These are phyloP conservation scores for Archivesica marissinica DNA, from an alignment of 1,140 invertebrate species.

Conservation along the genomic window DNA sequence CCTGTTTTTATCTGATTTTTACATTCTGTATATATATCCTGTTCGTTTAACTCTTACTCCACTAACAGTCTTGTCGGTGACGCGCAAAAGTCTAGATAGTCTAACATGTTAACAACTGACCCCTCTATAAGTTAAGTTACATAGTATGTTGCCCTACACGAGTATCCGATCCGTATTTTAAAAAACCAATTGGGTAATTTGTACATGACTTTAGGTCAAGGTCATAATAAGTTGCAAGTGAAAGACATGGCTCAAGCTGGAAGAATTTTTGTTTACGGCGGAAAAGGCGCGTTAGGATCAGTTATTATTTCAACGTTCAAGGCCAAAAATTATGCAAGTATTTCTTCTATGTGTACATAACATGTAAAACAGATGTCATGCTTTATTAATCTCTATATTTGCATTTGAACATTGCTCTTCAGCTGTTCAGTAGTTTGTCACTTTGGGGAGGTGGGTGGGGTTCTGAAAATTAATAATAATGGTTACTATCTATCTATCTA, in stretches of 20 bases:
- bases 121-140: too few relatives aligned
- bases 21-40: too few relatives aligned
- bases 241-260: slow-evolving; percentile 81
- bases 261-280: slow-evolving; percentile 95
- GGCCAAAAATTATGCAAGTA: slow-evolving; percentile 92
- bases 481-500: too few relatives aligned
- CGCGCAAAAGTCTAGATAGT: too few relatives aligned
- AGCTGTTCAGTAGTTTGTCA: not conserved
- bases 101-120: too few relatives aligned
- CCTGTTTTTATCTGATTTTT: too few relatives aligned
- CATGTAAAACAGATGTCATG: slow-evolving; percentile 15
- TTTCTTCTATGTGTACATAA: not conserved
- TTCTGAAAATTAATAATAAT: not conserved
- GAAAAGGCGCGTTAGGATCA: slow-evolving; percentile 96
- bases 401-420: not conserved
- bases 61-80: too few relatives aligned
- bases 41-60: too few relatives aligned
- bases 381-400: not conserved
- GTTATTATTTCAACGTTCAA: slow-evolving; percentile 95
- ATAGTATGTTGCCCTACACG: too few relatives aligned
- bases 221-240: too few relatives aligned
- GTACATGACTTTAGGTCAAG: slow-evolving; percentile 31
- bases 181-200: too few relatives aligned
- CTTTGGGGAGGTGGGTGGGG: not conserved
- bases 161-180: too few relatives aligned